Percentiles rank a stretch among this genome's conserved stretches.
Evolutionary conservation across 2,888 invertebrate species (phyloP).

Genomic region (Apantesis nais): DNA sequence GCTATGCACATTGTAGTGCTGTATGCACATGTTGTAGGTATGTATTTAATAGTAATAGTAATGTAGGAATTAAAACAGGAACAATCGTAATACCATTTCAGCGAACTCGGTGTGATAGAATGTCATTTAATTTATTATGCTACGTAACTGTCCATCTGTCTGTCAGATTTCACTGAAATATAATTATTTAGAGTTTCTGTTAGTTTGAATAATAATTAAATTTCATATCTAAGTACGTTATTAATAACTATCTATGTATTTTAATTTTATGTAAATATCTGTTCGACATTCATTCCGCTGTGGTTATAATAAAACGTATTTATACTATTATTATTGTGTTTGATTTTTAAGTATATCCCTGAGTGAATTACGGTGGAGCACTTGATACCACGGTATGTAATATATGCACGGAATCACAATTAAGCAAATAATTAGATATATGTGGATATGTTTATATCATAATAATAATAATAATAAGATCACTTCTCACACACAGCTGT

Average conservation of each 20-base stretch:
- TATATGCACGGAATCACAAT: too few species aligned
- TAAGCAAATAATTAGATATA: background rate
- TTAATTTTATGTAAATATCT: conserved; percentile 31
- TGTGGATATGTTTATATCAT: too few species aligned
- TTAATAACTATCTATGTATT: conserved; percentile 16
- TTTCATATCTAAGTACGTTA: background rate
- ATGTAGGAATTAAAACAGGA: conserved; percentile 21
- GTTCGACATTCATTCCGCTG: conserved; percentile 51
- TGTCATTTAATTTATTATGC: conserved; percentile 10
- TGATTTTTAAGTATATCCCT: conserved; percentile 21
- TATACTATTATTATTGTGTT: conserved; percentile 45
- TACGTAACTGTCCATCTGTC: background rate
- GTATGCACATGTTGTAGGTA: conserved; percentile 20
- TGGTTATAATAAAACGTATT: conserved; percentile 57
- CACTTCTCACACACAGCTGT: too few species aligned
- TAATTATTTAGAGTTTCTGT: background rate
- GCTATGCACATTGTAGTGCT: conserved; percentile 19
- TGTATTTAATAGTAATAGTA: conserved; percentile 13
- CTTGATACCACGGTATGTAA: too few species aligned
- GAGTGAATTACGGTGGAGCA: too few species aligned
- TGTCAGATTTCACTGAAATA: background rate
- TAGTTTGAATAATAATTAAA: background rate
- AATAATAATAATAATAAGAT: too few species aligned
- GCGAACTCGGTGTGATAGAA: conserved; percentile 20
- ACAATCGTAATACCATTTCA: conserved; percentile 24